Conservation (phyloP, 2,888 invertebrate species). For the Epinotia bilunana region DNA sequence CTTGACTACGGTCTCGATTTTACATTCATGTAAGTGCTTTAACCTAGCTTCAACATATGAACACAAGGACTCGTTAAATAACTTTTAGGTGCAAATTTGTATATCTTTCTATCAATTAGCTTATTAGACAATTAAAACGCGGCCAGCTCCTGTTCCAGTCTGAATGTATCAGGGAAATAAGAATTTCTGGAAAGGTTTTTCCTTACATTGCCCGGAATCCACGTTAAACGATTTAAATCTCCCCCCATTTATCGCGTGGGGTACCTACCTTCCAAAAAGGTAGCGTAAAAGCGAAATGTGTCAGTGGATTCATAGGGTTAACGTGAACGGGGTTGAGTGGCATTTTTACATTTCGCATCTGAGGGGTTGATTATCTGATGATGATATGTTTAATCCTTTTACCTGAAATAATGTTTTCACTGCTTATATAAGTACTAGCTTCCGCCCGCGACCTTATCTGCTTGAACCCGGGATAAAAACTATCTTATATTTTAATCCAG, state of each 20-base stretch:
- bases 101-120: neutral
- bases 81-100: too few species aligned
- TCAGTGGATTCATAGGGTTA: constrained; percentile 38
- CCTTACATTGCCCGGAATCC: constrained; percentile 37
- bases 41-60: too few species aligned
- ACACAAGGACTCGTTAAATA: too few species aligned
- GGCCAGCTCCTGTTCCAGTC: neutral
- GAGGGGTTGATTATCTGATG: constrained; percentile 23
- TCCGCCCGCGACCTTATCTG: too few species aligned
- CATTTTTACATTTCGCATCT: constrained; percentile 20
- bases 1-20: too few species aligned
- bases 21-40: too few species aligned
- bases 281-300: constrained; percentile 32
- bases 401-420: neutral
- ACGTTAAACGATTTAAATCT: constrained; percentile 43
- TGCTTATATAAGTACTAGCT: neutral
- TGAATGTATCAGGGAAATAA: constrained; percentile 30
- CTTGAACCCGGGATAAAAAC: too few species aligned
- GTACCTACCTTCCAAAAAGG: constrained; percentile 25
- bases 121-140: neutral
- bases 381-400: constrained; percentile 15
- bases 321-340: constrained; percentile 19
- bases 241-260: constrained; percentile 40
- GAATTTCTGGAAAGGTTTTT: constrained; percentile 39
- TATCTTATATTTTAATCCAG: too few species aligned